Conservation (phyloP, 2,888 invertebrate genomes). For the Epistrophe eligans region DNA sequence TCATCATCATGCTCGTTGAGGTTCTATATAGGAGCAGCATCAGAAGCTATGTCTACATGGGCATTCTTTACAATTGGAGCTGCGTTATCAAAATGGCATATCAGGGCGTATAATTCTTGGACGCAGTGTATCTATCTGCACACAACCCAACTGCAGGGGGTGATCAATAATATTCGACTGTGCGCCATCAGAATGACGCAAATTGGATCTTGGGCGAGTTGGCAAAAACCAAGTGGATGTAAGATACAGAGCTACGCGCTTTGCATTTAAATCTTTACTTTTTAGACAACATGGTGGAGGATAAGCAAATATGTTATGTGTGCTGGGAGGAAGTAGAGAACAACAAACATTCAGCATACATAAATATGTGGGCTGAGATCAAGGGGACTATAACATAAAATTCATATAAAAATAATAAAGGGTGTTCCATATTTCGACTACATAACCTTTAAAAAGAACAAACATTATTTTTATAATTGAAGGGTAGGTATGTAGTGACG, state of each 20-base stretch:
- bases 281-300: slow-evolving; percentile 19
- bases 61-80: slow-evolving; percentile 50
- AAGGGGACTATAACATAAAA: slow-evolving; percentile 9
- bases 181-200: slow-evolving; percentile 63
- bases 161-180: slow-evolving; percentile 72
- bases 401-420: background rate
- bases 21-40: slow-evolving; percentile 23
- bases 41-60: slow-evolving; percentile 49
- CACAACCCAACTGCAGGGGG: slow-evolving; percentile 35
- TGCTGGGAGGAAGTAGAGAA: slow-evolving; percentile 22
- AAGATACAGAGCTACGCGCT: background rate
- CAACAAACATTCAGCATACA: background rate
- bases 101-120: slow-evolving; percentile 71
- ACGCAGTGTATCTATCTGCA: slow-evolving; percentile 1
- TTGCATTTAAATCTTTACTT: slow-evolving; percentile 61
- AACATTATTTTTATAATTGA: too few species aligned
- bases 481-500: too few species aligned
- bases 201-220: slow-evolving; percentile 59
- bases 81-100: slow-evolving; percentile 71
- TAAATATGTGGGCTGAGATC: slow-evolving; percentile 16
- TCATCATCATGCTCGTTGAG: slow-evolving; percentile 24
- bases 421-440: background rate
- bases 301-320: slow-evolving; percentile 56
- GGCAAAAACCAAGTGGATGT: slow-evolving; percentile 32
- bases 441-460: too few species aligned